phyloP scores from a whole-genome alignment of 2,888 invertebrate genomes.

The Helicoverpa assulta region DNA sequence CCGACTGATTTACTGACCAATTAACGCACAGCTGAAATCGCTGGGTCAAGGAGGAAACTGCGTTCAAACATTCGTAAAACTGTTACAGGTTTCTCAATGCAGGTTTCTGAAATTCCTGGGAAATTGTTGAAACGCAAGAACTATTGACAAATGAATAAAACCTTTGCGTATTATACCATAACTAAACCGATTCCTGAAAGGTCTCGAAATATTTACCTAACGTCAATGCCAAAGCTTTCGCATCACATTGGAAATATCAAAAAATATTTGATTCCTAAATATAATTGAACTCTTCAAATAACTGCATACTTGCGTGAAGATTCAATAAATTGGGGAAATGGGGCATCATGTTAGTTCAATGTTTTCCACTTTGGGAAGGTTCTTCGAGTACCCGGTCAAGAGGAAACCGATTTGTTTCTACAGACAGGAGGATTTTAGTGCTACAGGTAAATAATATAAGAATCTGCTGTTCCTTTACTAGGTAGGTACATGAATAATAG shows the following conservation, averaged over 20 bases:
- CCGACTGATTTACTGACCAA: no score
- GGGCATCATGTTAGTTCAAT: constrained; percentile 85
- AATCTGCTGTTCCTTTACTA: no score
- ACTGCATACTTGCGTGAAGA: not conserved
- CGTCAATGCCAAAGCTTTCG: not conserved
- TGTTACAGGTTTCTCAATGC: no score
- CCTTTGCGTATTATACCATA: constrained; percentile 15
- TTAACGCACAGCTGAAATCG: no score
- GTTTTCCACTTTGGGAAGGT: constrained; percentile 83
- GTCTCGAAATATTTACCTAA: constrained; percentile 6
- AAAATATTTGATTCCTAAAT: not conserved
- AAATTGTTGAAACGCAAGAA: no score
- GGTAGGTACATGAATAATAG: no score
- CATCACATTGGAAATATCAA: not conserved
- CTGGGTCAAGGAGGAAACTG: no score
- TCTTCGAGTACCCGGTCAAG: constrained; percentile 90
- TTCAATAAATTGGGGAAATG: constrained; percentile 69
- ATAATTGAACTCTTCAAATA: not conserved
- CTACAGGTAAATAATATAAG: constrained; percentile 80
- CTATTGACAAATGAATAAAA: not conserved
- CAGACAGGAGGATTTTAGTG: constrained; percentile 90
- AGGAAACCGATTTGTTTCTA: constrained; percentile 91
- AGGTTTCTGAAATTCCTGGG: no score
- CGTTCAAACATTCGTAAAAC: no score
- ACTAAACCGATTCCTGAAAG: constrained; percentile 12